phyloP scores from a whole-genome alignment of 2,797 vertebrate species.

The Coracias cyanogaster region DNA sequence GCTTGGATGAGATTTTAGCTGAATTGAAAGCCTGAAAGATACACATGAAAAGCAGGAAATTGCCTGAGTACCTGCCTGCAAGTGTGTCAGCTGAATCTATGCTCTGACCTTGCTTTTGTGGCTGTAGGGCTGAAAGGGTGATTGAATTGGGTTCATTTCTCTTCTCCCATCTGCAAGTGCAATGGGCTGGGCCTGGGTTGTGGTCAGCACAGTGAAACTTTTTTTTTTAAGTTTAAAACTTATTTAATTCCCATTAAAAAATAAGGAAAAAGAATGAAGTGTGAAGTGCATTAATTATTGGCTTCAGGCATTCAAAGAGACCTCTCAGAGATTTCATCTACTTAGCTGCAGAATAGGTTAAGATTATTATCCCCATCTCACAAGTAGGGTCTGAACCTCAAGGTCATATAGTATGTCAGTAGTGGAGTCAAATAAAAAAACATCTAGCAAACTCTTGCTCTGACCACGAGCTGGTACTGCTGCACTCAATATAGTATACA shows the following conservation, averaged over 20 bases:
- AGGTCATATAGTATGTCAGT: background rate
- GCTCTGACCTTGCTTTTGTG: background rate
- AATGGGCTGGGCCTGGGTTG: background rate
- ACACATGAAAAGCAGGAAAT: background rate
- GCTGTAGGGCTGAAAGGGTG: background rate
- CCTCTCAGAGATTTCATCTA: background rate
- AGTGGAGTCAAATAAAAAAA: background rate
- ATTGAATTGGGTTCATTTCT: background rate
- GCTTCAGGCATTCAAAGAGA: background rate
- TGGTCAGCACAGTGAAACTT: background rate
- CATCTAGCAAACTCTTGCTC: background rate
- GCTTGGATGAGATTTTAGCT: background rate
- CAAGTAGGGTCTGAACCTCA: background rate
- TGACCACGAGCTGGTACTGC: background rate
- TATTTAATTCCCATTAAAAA: background rate
- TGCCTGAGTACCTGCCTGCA: background rate
- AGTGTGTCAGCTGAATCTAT: accelerated
- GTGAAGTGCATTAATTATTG: background rate
- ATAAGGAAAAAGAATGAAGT: background rate
- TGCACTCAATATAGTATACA: background rate
- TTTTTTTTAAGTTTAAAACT: background rate
- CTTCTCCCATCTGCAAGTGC: background rate
- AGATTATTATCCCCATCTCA: background rate
- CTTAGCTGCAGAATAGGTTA: background rate
- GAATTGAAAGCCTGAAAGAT: background rate